Evolutionary conservation across 2,113 vertebrate species (phyloP), one percentile per base, ranked within the genome.

Genomic region (Actenoides hombroni): DNA sequence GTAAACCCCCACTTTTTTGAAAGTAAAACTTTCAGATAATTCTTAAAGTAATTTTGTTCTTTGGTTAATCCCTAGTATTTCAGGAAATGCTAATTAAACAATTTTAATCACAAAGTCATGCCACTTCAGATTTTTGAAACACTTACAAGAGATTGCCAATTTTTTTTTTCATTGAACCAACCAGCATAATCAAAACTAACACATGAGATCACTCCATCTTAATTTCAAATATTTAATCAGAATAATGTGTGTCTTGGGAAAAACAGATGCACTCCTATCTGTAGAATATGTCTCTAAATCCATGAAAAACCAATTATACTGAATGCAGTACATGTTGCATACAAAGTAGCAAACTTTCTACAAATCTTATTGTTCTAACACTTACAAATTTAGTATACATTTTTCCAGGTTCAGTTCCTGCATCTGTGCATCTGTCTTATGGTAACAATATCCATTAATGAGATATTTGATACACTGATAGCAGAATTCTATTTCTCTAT

Each of bases 161-260:
- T 42, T 46, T 60, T 23, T 88, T 87, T 86, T 61, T 54, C 13
- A 51, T 74, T 70, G 77, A 95, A 76, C 56, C 13, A 59, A 83
- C 61, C 14, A 61, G 35, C 57, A 59, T 90, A 90, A 92, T 96
- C 79, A 91, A 93, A 94, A 77, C 16, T 53, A 96, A 48, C 69
- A 71, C 13, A 74, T 18, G 54, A 75, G 79, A 93, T 90, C 86
- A 93, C 51, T 95, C 73, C 39, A 92, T 86, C 74, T 88, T 94
- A 93, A 94, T 95, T 96, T 95, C 60, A 95, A 84, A 84, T 81
- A 92, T 91, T 96, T 96, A 93, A 97, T 96, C 90, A 96, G 83
- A 94, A 94, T 94, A 94, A 95, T 69, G 33, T 44, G 24, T 77
- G n/a, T 88, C 73, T 84, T 90, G 51, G 68, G 79, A n/a, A 93